Base-by-base conservation (phyloP, 2,797 vertebrate genomes). In the Gobio occitaniae region DNA sequence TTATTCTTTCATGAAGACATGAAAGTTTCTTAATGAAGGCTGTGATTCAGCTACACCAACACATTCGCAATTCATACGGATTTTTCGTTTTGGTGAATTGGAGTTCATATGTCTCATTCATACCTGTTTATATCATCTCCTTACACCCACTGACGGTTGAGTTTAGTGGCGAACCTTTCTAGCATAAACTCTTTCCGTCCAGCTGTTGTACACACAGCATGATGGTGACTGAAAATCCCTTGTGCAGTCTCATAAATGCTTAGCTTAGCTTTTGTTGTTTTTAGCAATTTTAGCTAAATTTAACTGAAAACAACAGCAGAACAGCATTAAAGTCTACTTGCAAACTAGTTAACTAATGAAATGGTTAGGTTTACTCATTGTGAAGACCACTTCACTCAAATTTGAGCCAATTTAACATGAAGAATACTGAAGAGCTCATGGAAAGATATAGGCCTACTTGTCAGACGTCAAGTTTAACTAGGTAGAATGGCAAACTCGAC, bases 401-500 rank as follows among this genome's bases (percentile, higher is more conserved):
- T 63, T 44, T 29, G 8, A 78, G 13, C 36, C 19, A 29, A 61
- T 44, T 63, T 2, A 78, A 47, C 21, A 63, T 16, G n/a, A 25
- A 19, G 4, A 15, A 25, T 84, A 47, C 48, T 29, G 6, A 47
- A 68, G 48, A 47, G 16, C 47, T 44, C 1, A 8, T 6, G 17
- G 44, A 68, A 47, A 82, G 41, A 19, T 36, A 70, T 48, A 17
- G 41, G 41, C 41, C 41, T 7, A 36, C 5, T 4, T 78, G 63
- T 65, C 15, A 68, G 44, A 54, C 8, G 2, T 69, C n/a, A 65
- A 41, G 56, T 32, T 74, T 36, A 47, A 61, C 54, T 16, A n/a
- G 21, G 32, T 65, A n/a, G 65, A 70, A 78, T 59, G 65, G 78
- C 63, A 32, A 78, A 48, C 74, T 83, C 32, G 48, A 44, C 36